These are phyloP conservation scores for Pterophyllum scalare DNA, from an alignment of 2,113 vertebrate species.

Conservation along the genomic window DNA sequence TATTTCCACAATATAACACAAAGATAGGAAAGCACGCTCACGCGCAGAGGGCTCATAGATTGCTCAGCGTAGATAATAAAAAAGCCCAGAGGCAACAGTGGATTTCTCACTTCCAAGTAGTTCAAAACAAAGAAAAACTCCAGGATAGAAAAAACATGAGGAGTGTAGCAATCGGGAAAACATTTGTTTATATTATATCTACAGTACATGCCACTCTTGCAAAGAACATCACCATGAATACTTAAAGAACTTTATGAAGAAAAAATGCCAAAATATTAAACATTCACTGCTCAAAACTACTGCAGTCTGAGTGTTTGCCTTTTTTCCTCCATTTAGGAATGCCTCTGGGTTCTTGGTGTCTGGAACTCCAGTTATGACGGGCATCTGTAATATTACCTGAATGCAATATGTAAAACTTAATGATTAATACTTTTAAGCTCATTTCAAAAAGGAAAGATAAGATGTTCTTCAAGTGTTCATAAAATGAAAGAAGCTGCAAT, in stretches of 20 bases:
- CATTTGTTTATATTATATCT: background rate
- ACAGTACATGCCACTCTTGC: background rate
- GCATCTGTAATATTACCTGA: too few relatives aligned
- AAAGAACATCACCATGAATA: background rate
- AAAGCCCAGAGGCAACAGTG: background rate
- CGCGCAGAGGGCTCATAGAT: background rate
- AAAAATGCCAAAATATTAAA: background rate
- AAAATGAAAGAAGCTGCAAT: background rate
- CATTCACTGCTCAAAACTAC: background rate
- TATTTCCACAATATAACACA: background rate
- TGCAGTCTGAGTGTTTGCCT: background rate
- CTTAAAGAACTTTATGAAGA: background rate
- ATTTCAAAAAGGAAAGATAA: background rate
- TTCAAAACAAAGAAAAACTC: background rate
- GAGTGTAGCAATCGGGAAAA: background rate
- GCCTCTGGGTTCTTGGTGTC: background rate
- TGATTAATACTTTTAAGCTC: background rate
- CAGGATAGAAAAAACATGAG: background rate
- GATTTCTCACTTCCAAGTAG: background rate
- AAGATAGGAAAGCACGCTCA: background rate
- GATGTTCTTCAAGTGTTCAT: background rate
- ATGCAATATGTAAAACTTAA: too few relatives aligned
- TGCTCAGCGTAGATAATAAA: constrained; percentile 1
- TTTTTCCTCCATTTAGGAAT: background rate
- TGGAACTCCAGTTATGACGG: too few relatives aligned